phyloP scores from a whole-genome alignment of 1,140 invertebrate genomes.

The Coboldia fuscipes region DNA sequence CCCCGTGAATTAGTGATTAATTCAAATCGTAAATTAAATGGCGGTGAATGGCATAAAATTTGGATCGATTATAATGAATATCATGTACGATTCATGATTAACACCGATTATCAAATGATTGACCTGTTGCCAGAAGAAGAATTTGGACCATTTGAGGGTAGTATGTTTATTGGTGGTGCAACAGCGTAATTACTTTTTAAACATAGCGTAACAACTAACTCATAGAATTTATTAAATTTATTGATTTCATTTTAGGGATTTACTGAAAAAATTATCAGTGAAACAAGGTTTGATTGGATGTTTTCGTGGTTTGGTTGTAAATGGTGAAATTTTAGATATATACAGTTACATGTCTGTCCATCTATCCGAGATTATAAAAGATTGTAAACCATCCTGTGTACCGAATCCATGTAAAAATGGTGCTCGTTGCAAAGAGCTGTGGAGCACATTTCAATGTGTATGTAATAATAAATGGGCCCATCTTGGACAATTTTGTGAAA shows the following conservation, averaged over 20 bases:
- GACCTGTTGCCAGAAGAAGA: constrained; percentile 65
- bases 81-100: constrained; percentile 85
- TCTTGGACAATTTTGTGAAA: constrained; percentile 69
- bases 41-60: constrained; percentile 87
- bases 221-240: constrained; percentile 2
- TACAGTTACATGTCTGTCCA: constrained; percentile 86
- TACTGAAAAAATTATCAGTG: constrained; percentile 55
- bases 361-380: constrained; percentile 71
- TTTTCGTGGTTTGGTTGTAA: constrained; percentile 76
- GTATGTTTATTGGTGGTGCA: constrained; percentile 80
- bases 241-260: constrained; percentile 33
- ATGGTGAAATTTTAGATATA: constrained; percentile 74
- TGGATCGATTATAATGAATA: constrained; percentile 86
- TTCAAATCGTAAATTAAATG: constrained; percentile 59
- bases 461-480: constrained; percentile 82
- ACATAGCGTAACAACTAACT: neutral
- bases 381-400: constrained; percentile 82
- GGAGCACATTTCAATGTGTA: constrained; percentile 79
- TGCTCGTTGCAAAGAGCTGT: constrained; percentile 73
- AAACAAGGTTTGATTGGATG: constrained; percentile 80
- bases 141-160: constrained; percentile 78
- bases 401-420: constrained; percentile 84
- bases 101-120: constrained; percentile 70
- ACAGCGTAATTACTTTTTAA: constrained; percentile 42
- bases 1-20: constrained; percentile 57